Conservation (phyloP, 2,113 vertebrate species). For the Eurystomus gularis region DNA sequence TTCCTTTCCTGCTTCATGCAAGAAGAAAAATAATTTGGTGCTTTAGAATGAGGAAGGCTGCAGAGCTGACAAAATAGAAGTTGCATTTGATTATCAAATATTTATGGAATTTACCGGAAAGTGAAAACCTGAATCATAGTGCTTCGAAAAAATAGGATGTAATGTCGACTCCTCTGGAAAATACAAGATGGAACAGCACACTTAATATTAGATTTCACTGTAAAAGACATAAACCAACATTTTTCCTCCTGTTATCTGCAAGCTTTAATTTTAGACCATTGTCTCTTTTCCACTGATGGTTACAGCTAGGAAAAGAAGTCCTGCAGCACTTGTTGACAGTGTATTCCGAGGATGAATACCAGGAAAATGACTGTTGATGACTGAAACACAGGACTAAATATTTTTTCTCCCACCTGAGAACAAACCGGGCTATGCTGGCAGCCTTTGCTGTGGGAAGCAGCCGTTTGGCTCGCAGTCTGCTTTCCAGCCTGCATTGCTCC, state of each 20-base stretch:
- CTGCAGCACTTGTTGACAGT: background rate
- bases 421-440: rapidly evolving
- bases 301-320: background rate
- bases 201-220: background rate
- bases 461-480: rapidly evolving
- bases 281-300: background rate
- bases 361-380: background rate
- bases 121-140: background rate
- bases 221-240: background rate
- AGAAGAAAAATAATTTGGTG: background rate
- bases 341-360: background rate
- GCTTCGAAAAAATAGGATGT: background rate
- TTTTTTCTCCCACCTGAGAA: background rate
- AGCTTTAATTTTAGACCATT: constrained; percentile 10
- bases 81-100: constrained; percentile 16
- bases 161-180: background rate
- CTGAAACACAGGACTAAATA: background rate
- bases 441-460: background rate
- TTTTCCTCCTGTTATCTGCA: background rate
- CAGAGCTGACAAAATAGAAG: background rate
- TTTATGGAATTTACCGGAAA: background rate
- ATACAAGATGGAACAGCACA: background rate
- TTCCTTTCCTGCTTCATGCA: background rate
- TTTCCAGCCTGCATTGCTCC: rapidly evolving
- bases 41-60: background rate